phyloP scores from a whole-genome alignment of 2,888 invertebrate genomes.

The Lycaena phlaeas region DNA sequence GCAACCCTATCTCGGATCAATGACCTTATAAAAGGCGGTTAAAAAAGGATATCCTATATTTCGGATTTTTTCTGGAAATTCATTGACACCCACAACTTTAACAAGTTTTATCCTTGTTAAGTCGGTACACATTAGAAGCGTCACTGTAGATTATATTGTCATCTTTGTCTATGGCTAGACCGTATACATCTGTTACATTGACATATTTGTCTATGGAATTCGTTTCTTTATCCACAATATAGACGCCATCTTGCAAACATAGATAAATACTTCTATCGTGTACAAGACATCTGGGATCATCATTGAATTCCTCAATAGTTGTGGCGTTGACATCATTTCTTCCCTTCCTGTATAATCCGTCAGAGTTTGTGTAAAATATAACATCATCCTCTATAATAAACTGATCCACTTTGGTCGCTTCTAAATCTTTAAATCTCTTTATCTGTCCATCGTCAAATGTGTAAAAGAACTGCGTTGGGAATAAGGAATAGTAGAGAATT shows the following conservation, averaged over 20 bases:
- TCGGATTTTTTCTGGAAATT: slow-evolving; percentile 9
- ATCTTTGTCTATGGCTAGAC: slow-evolving; percentile 37
- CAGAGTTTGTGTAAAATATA: slow-evolving; percentile 42
- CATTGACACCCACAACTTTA: slow-evolving; percentile 13
- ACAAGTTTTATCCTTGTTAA: slow-evolving; percentile 21
- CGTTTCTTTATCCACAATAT: slow-evolving; percentile 29
- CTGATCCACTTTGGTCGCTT: slow-evolving; percentile 48
- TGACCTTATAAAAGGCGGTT: slow-evolving; percentile 1
- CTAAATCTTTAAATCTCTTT: slow-evolving; percentile 37
- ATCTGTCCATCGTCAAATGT: slow-evolving; percentile 33
- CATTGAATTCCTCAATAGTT: slow-evolving; percentile 22
- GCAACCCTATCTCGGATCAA: not conserved
- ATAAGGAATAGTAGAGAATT: slow-evolving; percentile 38
- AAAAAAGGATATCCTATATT: slow-evolving; percentile 10
- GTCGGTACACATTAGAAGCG: slow-evolving; percentile 27
- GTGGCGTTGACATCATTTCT: slow-evolving; percentile 28
- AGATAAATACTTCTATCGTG: slow-evolving; percentile 36
- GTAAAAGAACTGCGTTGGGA: slow-evolving; percentile 43
- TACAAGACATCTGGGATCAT: slow-evolving; percentile 31
- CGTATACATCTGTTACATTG: slow-evolving; percentile 32
- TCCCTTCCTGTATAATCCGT: slow-evolving; percentile 43
- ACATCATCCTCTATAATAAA: slow-evolving; percentile 43
- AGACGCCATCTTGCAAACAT: slow-evolving; percentile 42
- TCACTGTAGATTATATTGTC: slow-evolving; percentile 49
- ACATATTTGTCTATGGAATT: slow-evolving; percentile 29